Base-by-base conservation (phyloP, 2,888 invertebrate genomes). In the Trissonchulus sp. region DNA sequence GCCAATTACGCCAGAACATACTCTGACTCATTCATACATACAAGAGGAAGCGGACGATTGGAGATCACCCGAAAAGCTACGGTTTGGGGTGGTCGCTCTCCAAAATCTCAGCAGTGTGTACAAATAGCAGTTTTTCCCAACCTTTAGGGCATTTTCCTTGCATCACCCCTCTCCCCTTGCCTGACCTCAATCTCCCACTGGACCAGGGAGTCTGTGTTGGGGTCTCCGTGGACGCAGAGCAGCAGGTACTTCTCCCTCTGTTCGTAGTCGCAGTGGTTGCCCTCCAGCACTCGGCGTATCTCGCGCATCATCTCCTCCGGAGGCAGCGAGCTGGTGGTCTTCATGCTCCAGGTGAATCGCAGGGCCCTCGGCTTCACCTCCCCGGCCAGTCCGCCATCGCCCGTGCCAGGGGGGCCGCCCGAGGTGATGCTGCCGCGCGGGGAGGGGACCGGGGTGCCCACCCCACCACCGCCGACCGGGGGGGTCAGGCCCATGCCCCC, bases 221-320 rank as follows among this genome's bases (percentile, higher is more conserved):
- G 95, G 87, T 99, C 98, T 1, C 99, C 99, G 87, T 99, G 96
- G 60, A 98, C 95, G 88, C 99, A 99, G 81, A 99, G 90, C 80
- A 99, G 88, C 72, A 99, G 90, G 88, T 97, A 99, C 85, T 96
- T 90, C 87, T 99, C 99, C 77, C 97, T 90, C 86, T 99, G 99
- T 87, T 99, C 99, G 88, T 99, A 99, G 88, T 98, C 98, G 88
- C 99, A 99, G 87, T 95, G 95, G 87, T 99, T 99, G 80, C 94
- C 93, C 87, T 99, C 97, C 85, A 99, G 89, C 83, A 90, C 92
- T 88, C 89, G 83, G 15, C 84, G 81, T 69, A 84, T 84, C 74
- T 84, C 84, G 74, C 94, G 92, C 95, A 99, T 98, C 86, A 99
- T 99, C 87, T 98, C 98, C 85, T 94, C 94, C 69, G 99, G 99